phyloP scores from a whole-genome alignment of 2,888 invertebrate genomes.

The Operophtera brumata region DNA sequence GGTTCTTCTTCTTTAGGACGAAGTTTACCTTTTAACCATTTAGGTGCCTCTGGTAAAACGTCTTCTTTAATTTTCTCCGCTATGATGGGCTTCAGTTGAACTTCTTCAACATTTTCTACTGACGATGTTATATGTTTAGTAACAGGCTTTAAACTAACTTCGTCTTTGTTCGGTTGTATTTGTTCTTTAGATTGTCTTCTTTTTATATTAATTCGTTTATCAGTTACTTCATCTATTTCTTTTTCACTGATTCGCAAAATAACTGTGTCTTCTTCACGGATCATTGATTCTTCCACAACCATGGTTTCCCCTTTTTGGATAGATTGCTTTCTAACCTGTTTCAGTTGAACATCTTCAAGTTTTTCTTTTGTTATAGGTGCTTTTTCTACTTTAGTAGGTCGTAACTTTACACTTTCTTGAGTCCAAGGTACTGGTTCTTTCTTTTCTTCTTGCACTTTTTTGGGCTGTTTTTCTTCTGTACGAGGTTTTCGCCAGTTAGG shows the following conservation, averaged over 20 bases:
- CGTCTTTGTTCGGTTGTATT: conserved; percentile 12
- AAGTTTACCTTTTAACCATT: conserved; percentile 3
- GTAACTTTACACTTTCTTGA: conserved; percentile 82
- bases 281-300: conserved; percentile 78
- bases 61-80: conserved; percentile 31
- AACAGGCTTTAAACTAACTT: background rate
- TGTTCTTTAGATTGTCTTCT: conserved; percentile 16
- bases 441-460: conserved; percentile 41
- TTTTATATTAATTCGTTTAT: background rate
- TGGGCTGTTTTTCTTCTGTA: conserved; percentile 36
- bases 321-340: conserved; percentile 60
- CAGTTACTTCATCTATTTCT: conserved; percentile 28
- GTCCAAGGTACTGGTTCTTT: conserved; percentile 78
- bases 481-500: conserved; percentile 35
- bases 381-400: conserved; percentile 82
- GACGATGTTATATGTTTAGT: background rate
- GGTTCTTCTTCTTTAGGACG: conserved; percentile 4
- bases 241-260: conserved; percentile 66
- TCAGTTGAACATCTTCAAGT: conserved; percentile 67
- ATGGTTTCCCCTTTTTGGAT: conserved; percentile 58
- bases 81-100: conserved; percentile 41
- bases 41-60: conserved; percentile 44
- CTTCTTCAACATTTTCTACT: conserved; percentile 58
- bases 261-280: conserved; percentile 80
- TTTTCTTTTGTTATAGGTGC: conserved; percentile 77